Evolutionary conservation across 2,888 invertebrate species (phyloP), one percentile per base, ranked within the genome.

Genomic region (Thelaira solivaga): DNA sequence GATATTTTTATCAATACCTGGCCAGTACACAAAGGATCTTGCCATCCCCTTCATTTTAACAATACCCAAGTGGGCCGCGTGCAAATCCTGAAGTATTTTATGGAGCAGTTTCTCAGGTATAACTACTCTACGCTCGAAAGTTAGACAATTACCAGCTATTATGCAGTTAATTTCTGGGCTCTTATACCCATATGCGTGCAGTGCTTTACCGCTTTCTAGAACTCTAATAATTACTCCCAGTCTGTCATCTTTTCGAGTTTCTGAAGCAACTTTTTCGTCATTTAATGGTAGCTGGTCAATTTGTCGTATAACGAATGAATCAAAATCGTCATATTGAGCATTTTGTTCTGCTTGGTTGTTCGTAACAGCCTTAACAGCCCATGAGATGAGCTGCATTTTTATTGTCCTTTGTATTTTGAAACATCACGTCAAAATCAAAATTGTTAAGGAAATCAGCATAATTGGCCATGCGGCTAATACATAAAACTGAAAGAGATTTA

Each of bases 381-480:
- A 47, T n/a, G n/a, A n/a, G n/a, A n/a, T n/a, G n/a, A n/a, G n/a
- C n/a, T n/a, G n/a, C n/a, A n/a, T n/a, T n/a, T n/a, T n/a, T n/a
- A n/a, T n/a, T n/a, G n/a, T n/a, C n/a, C n/a, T n/a, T n/a, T n/a
- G n/a, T n/a, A n/a, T n/a, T n/a, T n/a, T n/a, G n/a, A n/a, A n/a
- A n/a, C n/a, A n/a, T n/a, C n/a, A 36, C 36, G 13, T 36, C 36
- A 6, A 36, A 36, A 36, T 36, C 36, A 6, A 36, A 36, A 13
- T 36, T 36, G 2, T 3, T 4, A 4, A 36, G 7, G 18, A 64
- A 64, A 65, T 65, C 67, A 24, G 43, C 43, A 24, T 34, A 39
- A 5, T 31, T 36, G 6, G 26, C 34, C 47, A 45, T 59, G 0
- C 67, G 51, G n/a, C 67, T 68, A 36, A 75, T 74, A 43, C 74